Base-by-base conservation (phyloP, 2,888 invertebrate species). In the Macaria liturata region DNA sequence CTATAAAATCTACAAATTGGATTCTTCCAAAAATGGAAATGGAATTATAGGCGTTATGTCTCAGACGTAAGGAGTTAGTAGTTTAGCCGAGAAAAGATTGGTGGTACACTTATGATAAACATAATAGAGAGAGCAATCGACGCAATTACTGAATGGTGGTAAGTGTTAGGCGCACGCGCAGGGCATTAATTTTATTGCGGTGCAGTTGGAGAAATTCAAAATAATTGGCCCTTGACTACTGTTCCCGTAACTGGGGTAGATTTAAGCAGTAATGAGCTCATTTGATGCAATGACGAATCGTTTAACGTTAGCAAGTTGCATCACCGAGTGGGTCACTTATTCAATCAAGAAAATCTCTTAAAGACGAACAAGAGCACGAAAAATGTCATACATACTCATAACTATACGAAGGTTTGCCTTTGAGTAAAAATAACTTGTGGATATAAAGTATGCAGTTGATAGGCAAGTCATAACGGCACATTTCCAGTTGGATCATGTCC, bases 161-260 rank as follows among this genome's bases (percentile, higher is more conserved):
- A 59, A 70, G 64, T 61, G 62, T 53, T 53, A 67, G 66, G 66
- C 67, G 76, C 78, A 81, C 84, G 84, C 74, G 81, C 71, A 71
- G 57, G 57, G 76, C 80, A 86, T 87, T 82, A 83, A 83, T 84
- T 85, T 84, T 81, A 84, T 83, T 70, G 79, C 74, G 70, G 74
- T 70, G 79, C 74, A 70, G 74, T 68, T 65, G 70, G 81, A 80
- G 85, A 85, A 87, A 85, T 83, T 80, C 65, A 65, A 78, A 80
- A 84, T 86, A 84, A 86, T 87, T 84, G 81, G 78, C 71, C 72
- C 65, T 77, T 80, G 73, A 78, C 81, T 83, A 75, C 67, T 37
- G 68, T 65, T 65, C 50, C 64, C 61, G 49, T 55, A 61, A 42
- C 54, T 53, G 63, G 62, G 59, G 63, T 61, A 63, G 63, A 63